Evolutionary conservation across 1,140 invertebrate species (phyloP).

Genomic region (Nebria ingens): DNA sequence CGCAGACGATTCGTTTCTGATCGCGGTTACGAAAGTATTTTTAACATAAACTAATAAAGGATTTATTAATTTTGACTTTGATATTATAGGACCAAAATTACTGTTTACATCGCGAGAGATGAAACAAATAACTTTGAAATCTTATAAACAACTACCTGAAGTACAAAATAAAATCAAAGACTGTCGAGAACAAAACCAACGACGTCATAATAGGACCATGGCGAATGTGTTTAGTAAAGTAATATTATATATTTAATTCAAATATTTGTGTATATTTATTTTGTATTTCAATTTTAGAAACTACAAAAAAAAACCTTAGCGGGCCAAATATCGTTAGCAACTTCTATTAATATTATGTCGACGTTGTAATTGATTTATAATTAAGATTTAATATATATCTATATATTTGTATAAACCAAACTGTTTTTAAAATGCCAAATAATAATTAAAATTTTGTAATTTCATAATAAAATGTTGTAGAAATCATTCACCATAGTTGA

Average conservation of each 20-base stretch:
- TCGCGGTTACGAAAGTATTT: not conserved
- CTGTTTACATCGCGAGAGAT: not conserved
- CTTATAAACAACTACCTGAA: not conserved
- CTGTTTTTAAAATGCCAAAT: too few species aligned
- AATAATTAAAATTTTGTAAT: too few species aligned
- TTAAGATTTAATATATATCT: not conserved
- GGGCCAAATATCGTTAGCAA: not conserved
- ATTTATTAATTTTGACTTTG: not conserved
- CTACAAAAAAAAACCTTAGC: not conserved
- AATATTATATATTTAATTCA: not conserved
- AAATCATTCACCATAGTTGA: too few species aligned
- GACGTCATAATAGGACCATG: not conserved
- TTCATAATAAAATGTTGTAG: too few species aligned
- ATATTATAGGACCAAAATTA: not conserved
- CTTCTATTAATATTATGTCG: not conserved
- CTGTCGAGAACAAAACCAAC: not conserved
- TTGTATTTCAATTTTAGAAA: not conserved
- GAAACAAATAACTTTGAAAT: not conserved
- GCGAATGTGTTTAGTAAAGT: not conserved
- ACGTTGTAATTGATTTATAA: not conserved
- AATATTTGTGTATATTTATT: not conserved
- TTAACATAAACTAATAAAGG: not conserved
- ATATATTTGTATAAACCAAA: too few species aligned
- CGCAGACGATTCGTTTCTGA: not conserved
- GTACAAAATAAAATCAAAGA: not conserved